A percentile compares a stretch with the other conserved stretches of the same genome.
These are phyloP conservation scores for Dendrolimus pini DNA, from an alignment of 2,888 invertebrate genomes.

Conservation along the genomic window DNA sequence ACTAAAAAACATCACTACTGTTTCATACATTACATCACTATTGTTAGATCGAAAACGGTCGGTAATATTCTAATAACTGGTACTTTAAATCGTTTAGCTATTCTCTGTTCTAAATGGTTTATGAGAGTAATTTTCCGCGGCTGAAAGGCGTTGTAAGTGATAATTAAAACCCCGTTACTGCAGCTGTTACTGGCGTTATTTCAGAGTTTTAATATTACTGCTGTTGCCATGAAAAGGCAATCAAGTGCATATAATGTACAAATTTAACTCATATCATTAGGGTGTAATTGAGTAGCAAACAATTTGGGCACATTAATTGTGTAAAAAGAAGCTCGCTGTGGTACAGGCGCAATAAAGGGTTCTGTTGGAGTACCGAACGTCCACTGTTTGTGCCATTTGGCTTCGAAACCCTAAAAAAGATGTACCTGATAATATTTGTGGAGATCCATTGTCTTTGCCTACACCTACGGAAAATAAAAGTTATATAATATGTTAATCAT, in stretches of 20 bases:
- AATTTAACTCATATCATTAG: constrained; percentile 25
- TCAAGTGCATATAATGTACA: constrained; percentile 38
- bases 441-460: no score
- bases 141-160: constrained; percentile 67
- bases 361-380: no score
- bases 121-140: constrained; percentile 61
- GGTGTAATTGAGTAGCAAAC: not conserved
- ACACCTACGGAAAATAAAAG: no score
- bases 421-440: no score
- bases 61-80: constrained; percentile 46
- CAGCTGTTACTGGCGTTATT: constrained; percentile 66
- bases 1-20: not conserved
- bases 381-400: no score
- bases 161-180: constrained; percentile 69
- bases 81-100: constrained; percentile 52
- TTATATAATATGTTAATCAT: no score
- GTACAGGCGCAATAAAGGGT: no score
- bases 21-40: constrained; percentile 4
- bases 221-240: constrained; percentile 43
- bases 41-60: constrained; percentile 16
- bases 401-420: no score
- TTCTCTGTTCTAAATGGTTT: constrained; percentile 58
- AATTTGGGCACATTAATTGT: not conserved
- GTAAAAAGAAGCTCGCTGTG: constrained; percentile 13
- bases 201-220: constrained; percentile 53